Evolutionary conservation across 2,797 vertebrate species (phyloP).

Genomic region (Pampus argenteus): DNA sequence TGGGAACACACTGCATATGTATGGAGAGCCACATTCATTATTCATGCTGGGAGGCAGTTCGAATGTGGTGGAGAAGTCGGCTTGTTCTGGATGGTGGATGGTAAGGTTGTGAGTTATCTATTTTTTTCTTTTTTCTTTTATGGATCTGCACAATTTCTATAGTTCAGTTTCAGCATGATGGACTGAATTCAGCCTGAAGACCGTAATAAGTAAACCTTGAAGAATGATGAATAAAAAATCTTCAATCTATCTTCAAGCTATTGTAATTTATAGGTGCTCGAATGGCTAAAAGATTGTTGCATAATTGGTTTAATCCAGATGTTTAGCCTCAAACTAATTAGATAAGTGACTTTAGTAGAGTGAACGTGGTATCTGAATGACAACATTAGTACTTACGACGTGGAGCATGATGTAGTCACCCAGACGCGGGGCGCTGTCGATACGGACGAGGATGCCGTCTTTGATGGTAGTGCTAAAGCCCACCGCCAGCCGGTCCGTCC

Average conservation of each 20-base stretch:
- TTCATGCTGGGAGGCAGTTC: constrained; percentile 67
- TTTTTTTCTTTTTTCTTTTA: constrained; percentile 27
- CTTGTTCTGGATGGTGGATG: constrained; percentile 34
- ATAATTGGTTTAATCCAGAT: constrained; percentile 20
- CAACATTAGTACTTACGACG: constrained; percentile 88
- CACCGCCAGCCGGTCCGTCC: constrained; percentile 94
- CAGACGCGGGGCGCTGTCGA: constrained; percentile 95
- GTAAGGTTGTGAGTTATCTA: constrained; percentile 27
- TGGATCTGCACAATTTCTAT: constrained; percentile 41
- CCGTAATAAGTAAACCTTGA: constrained; percentile 11
- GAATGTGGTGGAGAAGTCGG: constrained; percentile 39
- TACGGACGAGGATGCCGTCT: constrained; percentile 95
- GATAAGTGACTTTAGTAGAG: constrained; percentile 8
- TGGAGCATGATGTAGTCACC: constrained; percentile 98
- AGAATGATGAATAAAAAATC: no score
- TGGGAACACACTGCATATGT: constrained; percentile 68
- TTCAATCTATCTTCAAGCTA: no score
- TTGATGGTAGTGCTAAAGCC: constrained; percentile 98
- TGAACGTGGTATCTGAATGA: background rate
- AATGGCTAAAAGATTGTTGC: constrained; percentile 7
- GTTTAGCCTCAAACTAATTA: constrained; percentile 25
- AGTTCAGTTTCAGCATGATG: constrained; percentile 34
- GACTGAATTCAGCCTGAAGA: constrained; percentile 28
- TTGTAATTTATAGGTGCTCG: background rate
- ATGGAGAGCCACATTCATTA: constrained; percentile 71